phyloP scores from a whole-genome alignment of 2,797 vertebrate species.

The Schizopygopsis malacanthus region DNA sequence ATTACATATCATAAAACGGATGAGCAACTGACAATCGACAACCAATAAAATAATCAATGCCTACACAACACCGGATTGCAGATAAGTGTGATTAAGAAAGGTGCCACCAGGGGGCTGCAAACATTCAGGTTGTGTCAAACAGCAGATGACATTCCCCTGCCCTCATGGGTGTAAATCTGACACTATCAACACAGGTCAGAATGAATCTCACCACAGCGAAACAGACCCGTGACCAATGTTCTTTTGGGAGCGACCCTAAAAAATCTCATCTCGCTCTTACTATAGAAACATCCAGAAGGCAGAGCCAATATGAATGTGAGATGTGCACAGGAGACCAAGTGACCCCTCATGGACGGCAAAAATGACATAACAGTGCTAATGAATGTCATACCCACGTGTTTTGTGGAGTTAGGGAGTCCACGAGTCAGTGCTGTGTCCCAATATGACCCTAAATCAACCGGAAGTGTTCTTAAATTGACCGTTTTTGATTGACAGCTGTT shows the following conservation, averaged over 20 bases:
- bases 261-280: neutral
- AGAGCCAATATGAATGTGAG: constrained; percentile 23
- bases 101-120: constrained; percentile 52
- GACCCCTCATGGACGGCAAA: constrained; percentile 9
- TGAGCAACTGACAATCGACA: neutral
- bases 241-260: constrained; percentile 1
- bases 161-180: constrained; percentile 42
- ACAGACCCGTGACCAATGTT: neutral
- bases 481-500: constrained; percentile 21
- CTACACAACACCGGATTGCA: neutral
- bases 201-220: constrained; percentile 38
- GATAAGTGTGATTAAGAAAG: constrained; percentile 42
- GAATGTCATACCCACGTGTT: neutral
- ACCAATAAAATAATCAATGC: constrained; percentile 2
- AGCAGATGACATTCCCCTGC: constrained; percentile 14
- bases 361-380: constrained; percentile 20
- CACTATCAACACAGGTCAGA: constrained; percentile 28
- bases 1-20: neutral
- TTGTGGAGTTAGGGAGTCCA: neutral
- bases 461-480: neutral
- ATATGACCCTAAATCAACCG: neutral
- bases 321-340: constrained; percentile 18
- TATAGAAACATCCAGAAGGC: constrained; percentile 23
- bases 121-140: constrained; percentile 6
- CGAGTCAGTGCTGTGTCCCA: constrained; percentile 1